Conservation (phyloP, 2,113 vertebrate genomes). For the Desmodus rotundus region DNA sequence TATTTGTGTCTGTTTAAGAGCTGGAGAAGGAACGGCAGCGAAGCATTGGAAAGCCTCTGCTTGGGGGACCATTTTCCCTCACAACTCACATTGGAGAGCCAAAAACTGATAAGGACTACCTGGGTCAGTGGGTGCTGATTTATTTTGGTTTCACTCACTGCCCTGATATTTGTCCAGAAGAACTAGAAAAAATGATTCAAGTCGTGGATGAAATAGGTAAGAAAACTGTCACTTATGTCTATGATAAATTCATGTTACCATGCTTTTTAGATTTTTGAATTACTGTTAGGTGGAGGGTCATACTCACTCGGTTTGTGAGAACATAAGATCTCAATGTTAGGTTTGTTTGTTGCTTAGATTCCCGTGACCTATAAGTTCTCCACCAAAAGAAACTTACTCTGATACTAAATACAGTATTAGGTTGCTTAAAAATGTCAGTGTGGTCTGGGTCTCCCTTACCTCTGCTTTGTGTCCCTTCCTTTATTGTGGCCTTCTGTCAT, state of each 20-base stretch:
- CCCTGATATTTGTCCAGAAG: conserved; percentile 97
- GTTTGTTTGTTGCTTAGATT: not conserved
- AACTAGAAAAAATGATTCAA: conserved; percentile 96
- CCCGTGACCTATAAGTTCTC: not conserved
- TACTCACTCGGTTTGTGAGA: not conserved
- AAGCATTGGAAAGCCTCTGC: conserved; percentile 88
- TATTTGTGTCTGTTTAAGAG: conserved; percentile 76
- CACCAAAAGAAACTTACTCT: not conserved
- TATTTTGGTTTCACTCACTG: conserved; percentile 99
- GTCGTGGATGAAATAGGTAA: conserved; percentile 95
- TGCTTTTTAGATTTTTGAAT: not conserved
- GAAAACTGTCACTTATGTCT: not conserved
- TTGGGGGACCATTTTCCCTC: conserved; percentile 95
- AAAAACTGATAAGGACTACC: conserved; percentile 86
- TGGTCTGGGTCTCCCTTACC: not conserved
- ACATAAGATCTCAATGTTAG: not conserved
- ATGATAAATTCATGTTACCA: not conserved
- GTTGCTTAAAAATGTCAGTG: not conserved
- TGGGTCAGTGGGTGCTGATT: conserved; percentile 94
- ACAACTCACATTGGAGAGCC: conserved; percentile 87
- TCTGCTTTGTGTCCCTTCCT: not conserved
- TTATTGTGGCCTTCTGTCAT: not conserved
- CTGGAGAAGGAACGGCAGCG: conserved; percentile 88
- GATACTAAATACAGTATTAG: not conserved
- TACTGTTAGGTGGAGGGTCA: not conserved